Evolutionary conservation across 2,888 invertebrate species (phyloP).

Genomic region (Cylindroiulus punctatus): DNA sequence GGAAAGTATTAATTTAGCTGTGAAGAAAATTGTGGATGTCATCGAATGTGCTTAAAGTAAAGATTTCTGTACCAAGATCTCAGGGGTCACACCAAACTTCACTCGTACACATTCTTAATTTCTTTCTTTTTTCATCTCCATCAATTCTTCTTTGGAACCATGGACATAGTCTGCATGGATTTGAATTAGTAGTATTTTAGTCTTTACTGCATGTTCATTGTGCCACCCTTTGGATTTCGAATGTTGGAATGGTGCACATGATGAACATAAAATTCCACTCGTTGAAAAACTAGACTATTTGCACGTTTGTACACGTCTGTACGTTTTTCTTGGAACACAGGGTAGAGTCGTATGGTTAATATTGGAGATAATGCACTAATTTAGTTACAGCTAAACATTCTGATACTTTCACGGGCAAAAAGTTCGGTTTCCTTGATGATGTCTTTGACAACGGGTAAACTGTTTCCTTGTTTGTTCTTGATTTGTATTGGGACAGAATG

Average conservation of each 20-base stretch:
- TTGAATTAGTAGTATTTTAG: neutral
- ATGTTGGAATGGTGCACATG: constrained; percentile 42
- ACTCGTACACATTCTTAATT: neutral
- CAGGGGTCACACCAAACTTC: neutral
- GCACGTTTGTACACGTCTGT: constrained; percentile 23
- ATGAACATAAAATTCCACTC: neutral
- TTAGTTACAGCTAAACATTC: neutral
- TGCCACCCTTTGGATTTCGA: constrained; percentile 30
- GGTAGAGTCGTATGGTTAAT: neutral
- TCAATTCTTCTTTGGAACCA: constrained; percentile 36
- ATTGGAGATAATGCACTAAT: neutral
- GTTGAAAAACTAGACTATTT: neutral
- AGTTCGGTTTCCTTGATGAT: neutral
- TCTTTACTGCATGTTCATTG: constrained; percentile 34
- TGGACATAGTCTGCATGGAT: constrained; percentile 7
- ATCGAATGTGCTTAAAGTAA: neutral
- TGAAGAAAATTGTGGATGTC: neutral
- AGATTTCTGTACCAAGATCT: neutral
- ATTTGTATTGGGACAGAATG: neutral
- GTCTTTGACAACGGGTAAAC: neutral
- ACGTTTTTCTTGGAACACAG: constrained; percentile 2
- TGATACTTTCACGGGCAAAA: neutral
- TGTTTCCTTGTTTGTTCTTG: constrained; percentile 24
- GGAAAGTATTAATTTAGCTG: neutral
- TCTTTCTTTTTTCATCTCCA: neutral